Base-by-base conservation (phyloP, 2,888 invertebrate genomes). In the Tetranychus piercei region DNA sequence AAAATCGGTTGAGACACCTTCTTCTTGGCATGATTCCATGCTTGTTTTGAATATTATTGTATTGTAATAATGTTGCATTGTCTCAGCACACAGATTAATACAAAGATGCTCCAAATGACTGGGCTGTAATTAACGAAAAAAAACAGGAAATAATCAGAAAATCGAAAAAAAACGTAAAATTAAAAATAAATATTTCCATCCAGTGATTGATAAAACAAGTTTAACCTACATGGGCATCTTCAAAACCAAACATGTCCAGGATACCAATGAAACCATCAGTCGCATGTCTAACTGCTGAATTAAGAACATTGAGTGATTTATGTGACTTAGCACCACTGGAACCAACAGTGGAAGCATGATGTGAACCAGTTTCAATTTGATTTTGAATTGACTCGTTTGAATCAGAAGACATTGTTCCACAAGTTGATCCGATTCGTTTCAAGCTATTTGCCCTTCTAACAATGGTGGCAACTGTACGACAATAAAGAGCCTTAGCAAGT, bases 1-100 rank as follows among this genome's bases (percentile, higher is more conserved):
- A 44, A 92, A 88, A 81, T 92, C 92, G 82, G 90, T 90, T 74
- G 88, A 86, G 79, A 94, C 92, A 73, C 92, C 92, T 85, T 94
- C 94, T 82, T 94, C 94, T 77, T 92, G 87, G 81, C 94, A 93
- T 74, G 94, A 92, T 84, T 94, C 94, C 78, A 92, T 90, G 79
- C 91, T 90, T 34, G 92, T 91, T 83, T 94, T 94, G 84, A 95
- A 94, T 79, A 94, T 92, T 83, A 94, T 94, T 74, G 94, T 94
- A 83, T 94, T 95, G 85, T 94, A 95, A 83, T 94, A 94, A 83
- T 94, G 94, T 83, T 95, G 94, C 92, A 95, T 92, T 55, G 94
- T 94, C 85, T 95, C 95, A 0, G 94, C 93, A 83, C 94, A 94
- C 77, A 95, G 85, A 84, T 95, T 95, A 80, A 93, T 92, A 84